These are phyloP conservation scores for Achatina immaculata DNA, from an alignment of 1,140 invertebrate genomes.

Conservation along the genomic window DNA sequence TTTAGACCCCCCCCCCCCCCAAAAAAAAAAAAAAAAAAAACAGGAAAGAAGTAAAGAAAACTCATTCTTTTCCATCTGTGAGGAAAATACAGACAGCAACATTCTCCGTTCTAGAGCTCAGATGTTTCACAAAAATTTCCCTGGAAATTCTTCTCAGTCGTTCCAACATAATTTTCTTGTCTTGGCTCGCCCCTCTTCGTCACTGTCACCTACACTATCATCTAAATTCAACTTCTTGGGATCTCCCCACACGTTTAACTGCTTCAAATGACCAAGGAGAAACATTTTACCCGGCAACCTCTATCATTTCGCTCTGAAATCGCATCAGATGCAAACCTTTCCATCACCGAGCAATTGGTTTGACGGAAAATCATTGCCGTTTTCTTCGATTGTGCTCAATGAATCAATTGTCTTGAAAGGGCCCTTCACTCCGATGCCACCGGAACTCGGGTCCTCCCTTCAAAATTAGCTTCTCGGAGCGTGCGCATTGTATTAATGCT, in stretches of 20 bases:
- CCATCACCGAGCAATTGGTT: constrained; percentile 37
- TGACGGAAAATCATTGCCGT: constrained; percentile 38
- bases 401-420: constrained; percentile 45
- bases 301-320: constrained; percentile 27
- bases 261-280: constrained; percentile 16
- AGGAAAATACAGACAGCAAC: too few relatives aligned
- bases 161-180: not conserved
- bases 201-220: not conserved
- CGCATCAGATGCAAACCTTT: constrained; percentile 29
- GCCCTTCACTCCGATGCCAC: constrained; percentile 31
- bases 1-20: too few relatives aligned
- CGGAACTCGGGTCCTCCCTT: constrained; percentile 31
- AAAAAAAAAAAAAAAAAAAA: too few relatives aligned
- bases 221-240: constrained; percentile 1
- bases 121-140: too few relatives aligned
- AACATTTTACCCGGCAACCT: constrained; percentile 27
- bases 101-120: too few relatives aligned
- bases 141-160: too few relatives aligned
- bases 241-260: not conserved
- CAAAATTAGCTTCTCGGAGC: constrained; percentile 41
- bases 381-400: constrained; percentile 39
- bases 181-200: not conserved
- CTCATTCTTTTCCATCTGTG: too few relatives aligned
- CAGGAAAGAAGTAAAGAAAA: too few relatives aligned
- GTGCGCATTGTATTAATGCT: constrained; percentile 43